phyloP scores from a whole-genome alignment of 2,888 invertebrate species.

The Eilema sororculum region DNA sequence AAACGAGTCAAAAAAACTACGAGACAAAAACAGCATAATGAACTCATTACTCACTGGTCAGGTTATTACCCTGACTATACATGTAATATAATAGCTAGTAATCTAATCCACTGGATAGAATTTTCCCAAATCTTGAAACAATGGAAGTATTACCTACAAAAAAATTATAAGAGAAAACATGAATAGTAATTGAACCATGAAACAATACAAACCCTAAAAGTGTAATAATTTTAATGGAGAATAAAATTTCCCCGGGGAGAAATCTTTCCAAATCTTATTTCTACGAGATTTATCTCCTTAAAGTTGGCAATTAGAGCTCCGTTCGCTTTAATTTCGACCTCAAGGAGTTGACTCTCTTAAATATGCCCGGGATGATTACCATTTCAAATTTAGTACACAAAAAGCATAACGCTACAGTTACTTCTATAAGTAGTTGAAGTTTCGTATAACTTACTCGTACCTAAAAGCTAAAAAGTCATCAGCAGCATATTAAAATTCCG shows the following conservation, averaged over 20 bases:
- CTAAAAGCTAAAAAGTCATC: conserved; percentile 17
- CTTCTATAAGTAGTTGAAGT: neutral
- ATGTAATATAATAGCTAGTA: conserved; percentile 34
- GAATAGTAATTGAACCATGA: neutral
- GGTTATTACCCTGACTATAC: conserved; percentile 30
- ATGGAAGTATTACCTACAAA: neutral
- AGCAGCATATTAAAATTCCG: conserved; percentile 17
- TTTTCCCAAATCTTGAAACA: neutral
- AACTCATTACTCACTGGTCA: conserved; percentile 18
- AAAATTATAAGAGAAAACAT: too few species aligned
- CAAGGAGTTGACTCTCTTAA: conserved; percentile 25
- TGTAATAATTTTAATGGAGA: conserved; percentile 20
- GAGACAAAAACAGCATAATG: conserved; percentile 25
- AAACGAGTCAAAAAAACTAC: conserved; percentile 16
- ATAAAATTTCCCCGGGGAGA: conserved; percentile 24
- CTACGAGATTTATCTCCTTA: conserved; percentile 38
- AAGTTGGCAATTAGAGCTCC: conserved; percentile 40
- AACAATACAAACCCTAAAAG: neutral
- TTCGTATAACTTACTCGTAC: neutral
- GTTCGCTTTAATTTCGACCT: conserved; percentile 30
- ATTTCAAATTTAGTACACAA: conserved; percentile 27
- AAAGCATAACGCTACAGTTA: conserved; percentile 2
- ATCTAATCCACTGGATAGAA: conserved; percentile 22
- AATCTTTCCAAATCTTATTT: conserved; percentile 32
- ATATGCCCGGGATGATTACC: conserved; percentile 31